Evolutionary conservation across 2,113 vertebrate genomes (phyloP).

Genomic region (Benitochromis conjunctus): DNA sequence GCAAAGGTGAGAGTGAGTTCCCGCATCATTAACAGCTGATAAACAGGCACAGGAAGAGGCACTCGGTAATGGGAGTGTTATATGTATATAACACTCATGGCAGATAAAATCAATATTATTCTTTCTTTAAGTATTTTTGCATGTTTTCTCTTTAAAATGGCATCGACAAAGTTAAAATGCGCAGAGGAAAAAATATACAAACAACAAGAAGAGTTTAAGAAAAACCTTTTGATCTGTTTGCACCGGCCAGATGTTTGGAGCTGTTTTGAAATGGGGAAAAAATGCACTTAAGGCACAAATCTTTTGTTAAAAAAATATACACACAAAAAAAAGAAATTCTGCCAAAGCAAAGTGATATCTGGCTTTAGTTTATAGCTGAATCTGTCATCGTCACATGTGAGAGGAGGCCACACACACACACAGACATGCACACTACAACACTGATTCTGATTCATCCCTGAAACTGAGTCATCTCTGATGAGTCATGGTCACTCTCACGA

Average conservation of each 20-base stretch:
- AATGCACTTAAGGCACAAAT: neutral
- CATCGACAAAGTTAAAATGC: neutral
- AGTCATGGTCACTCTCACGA: neutral
- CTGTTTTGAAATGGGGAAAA: neutral
- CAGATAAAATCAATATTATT: neutral
- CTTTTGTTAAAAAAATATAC: neutral
- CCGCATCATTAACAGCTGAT: neutral
- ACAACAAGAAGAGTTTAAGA: neutral
- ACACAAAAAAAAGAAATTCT: neutral
- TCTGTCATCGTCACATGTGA: neutral
- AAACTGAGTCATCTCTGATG: neutral
- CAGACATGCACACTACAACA: neutral
- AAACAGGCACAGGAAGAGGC: neutral
- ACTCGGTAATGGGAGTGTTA: neutral
- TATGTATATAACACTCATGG: neutral
- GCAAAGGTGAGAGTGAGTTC: constrained; percentile 13
- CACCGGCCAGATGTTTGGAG: neutral
- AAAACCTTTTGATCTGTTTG: neutral
- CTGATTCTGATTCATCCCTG: neutral
- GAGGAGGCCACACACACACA: neutral
- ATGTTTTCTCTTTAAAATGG: neutral
- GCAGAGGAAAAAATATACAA: neutral
- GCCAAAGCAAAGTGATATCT: neutral
- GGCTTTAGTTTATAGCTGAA: neutral
- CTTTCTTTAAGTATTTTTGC: neutral